Base-by-base conservation (phyloP, 2,113 vertebrate genomes). In the Catharus fuscescens region DNA sequence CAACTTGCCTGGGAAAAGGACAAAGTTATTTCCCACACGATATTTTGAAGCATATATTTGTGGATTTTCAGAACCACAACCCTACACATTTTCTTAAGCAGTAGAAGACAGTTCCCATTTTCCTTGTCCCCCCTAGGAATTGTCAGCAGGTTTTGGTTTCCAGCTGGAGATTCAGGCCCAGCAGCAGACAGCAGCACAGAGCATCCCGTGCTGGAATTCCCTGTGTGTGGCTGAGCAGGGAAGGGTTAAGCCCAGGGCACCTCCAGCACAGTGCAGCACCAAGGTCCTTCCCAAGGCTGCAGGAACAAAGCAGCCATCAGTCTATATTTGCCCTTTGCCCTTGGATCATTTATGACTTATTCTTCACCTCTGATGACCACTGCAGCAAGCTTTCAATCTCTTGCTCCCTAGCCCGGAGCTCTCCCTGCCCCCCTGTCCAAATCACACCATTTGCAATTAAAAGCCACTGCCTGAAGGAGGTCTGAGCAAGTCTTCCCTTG, bases 251-350 rank as follows among this genome's bases (percentile, higher is more conserved):
- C 79, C 62, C 96, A 54, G 29, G 66, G 96, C 19, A 66, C 91
- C 93, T 90, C 86, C 57, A 45, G 92, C 88, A 88, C 83, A 26
- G 82, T 5, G 70, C 69, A 25, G 92, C 93, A 80, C 77, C 92
- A 95, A 97, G 97, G 97, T 97, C 97, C 97, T 97, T 97, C 94
- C 92, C 97, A 96, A 88, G 96, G 97, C 97, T 91, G 71, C 82
- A 10, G 80, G 97, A 98, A 98, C 97, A 98, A 97, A 95, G 95
- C 97, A 95, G 97, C 98, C 93, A 98, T 98, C 97, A 97, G 96
- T 98, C 98, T 98, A 97, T 97, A 98, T 97, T 95, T 98, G 98
- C 70, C 98, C 97, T 97, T 97, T 98, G 98, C 97, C 97, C 98
- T 80, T 21, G 38, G 90, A 91, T 97, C 96, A 88, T 97, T 98